Base-by-base conservation (phyloP, 2,888 invertebrate species). In the Epicampocera succincta region DNA sequence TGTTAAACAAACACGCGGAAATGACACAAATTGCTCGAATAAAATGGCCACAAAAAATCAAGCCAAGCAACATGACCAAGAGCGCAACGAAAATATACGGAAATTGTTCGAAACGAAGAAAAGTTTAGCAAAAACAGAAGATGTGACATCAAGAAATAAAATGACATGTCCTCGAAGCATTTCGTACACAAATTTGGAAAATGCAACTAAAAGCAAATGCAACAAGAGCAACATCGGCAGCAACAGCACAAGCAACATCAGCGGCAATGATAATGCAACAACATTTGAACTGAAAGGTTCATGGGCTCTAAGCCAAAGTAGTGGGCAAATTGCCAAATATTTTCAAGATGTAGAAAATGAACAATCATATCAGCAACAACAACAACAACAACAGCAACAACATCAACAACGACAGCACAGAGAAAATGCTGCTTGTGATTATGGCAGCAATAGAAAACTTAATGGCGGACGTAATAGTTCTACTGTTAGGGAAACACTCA, bases 51-150 rank as follows among this genome's bases (percentile, higher is more conserved):
- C 80, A 85, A 86, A 84, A 79, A 63, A 46, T 54, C 86, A 81
- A 85, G 83, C 42, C 80, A 50, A 38, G 11, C 80, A 87, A 71
- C 88, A 89, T 75, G 87, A 89, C 85, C 69, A 71, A 46, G 71
- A 87, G 65, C 89, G 89, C 76, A 88, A 89, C 84, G 88, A 86
- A 80, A 88, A 86, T 83, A 85, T 88, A 85, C 87, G 89, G 81
- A 88, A 85, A 80, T 85, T 88, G 76, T 89, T 88, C 84, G 86
- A 87, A 61, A 86, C 87, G 50, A 81, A 73, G 42, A 65, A 74
- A 80, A 72, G 40, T 66, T 38, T 38, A 52, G 46, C 68, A 74
- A 79, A 74, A 73, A 46, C 46, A 61, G 63, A 82, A 56, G 66
- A 80, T 75, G 72, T 72, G 48, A 78, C 72, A 60, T 38, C 48